phyloP scores from a whole-genome alignment of 2,113 vertebrate genomes.

The Cervus canadensis region DNA sequence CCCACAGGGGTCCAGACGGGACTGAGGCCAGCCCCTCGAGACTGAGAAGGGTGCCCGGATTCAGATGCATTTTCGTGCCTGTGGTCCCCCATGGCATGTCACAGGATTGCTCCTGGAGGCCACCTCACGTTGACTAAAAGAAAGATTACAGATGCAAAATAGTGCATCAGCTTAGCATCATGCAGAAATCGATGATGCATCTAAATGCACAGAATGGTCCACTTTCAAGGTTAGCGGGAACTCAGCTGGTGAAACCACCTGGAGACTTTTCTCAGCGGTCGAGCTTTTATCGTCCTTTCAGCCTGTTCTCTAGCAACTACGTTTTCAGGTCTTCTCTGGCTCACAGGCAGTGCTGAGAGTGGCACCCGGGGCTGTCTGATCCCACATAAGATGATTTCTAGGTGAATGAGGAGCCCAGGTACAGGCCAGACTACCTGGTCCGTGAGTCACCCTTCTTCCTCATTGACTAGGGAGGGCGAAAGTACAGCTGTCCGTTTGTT shows the following conservation, averaged over 20 bases:
- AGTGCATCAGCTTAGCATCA: not conserved
- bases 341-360: not conserved
- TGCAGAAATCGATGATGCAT: fast-evolving
- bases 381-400: not conserved
- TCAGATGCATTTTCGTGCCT: fast-evolving
- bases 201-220: not conserved
- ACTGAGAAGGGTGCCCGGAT: not conserved
- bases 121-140: not conserved
- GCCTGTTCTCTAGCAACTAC: fast-evolving
- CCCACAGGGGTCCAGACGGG: not conserved
- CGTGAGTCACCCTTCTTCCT: fast-evolving
- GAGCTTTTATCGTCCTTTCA: not conserved
- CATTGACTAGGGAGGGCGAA: fast-evolving
- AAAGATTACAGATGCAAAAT: not conserved
- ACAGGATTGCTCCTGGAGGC: not conserved
- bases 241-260: not conserved
- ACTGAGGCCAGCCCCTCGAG: fast-evolving
- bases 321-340: not conserved
- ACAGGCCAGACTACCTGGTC: fast-evolving
- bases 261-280: not conserved
- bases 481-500: fast-evolving
- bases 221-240: not conserved
- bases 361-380: not conserved
- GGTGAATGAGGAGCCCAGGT: too few relatives aligned
- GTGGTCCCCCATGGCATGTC: fast-evolving